phyloP scores from a whole-genome alignment of 2,113 vertebrate genomes.

The Seriola rivoliana region DNA sequence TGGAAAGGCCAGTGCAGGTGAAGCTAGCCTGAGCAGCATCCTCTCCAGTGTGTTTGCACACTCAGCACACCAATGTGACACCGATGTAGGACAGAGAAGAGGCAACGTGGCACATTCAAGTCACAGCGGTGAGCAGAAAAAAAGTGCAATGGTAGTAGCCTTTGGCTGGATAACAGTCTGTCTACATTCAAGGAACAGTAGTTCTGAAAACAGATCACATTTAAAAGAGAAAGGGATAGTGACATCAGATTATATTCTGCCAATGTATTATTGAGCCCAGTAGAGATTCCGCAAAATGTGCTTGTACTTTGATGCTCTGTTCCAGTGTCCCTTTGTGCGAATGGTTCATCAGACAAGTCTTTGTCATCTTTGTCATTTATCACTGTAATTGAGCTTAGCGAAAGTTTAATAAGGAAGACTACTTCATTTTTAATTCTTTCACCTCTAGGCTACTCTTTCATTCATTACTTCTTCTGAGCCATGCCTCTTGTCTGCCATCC shows the following conservation, averaged over 20 bases:
- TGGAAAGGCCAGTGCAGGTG: conserved; percentile 72
- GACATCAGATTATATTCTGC: conserved; percentile 38
- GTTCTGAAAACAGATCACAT: conserved; percentile 39
- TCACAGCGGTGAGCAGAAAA: conserved; percentile 49
- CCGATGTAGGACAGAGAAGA: conserved; percentile 76
- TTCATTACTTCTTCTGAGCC: conserved; percentile 62
- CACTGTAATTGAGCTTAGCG: conserved; percentile 52
- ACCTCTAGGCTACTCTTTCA: conserved; percentile 61
- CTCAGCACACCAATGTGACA: conserved; percentile 75
- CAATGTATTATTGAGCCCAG: conserved; percentile 2
- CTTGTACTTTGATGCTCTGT: conserved; percentile 48
- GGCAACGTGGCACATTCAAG: conserved; percentile 68
- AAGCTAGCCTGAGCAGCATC: conserved; percentile 59
- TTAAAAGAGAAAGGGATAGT: conserved; percentile 29
- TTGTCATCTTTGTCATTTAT: conserved; percentile 29
- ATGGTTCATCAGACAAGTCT: conserved; percentile 51
- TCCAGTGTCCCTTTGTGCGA: conserved; percentile 48
- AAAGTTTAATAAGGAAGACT: conserved; percentile 67
- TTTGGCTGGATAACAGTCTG: conserved; percentile 46
- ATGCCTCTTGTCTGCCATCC: conserved; percentile 54
- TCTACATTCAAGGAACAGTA: conserved; percentile 8
- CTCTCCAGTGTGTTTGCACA: conserved; percentile 65
- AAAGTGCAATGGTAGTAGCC: conserved; percentile 22
- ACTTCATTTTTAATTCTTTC: conserved; percentile 68
- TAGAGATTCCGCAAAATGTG: conserved; percentile 39